A percentile compares a stretch with the other conserved stretches of the same genome.
phyloP scores from a whole-genome alignment of 64 coral and sea anemone genomes.

The Platygyra sinensis region DNA sequence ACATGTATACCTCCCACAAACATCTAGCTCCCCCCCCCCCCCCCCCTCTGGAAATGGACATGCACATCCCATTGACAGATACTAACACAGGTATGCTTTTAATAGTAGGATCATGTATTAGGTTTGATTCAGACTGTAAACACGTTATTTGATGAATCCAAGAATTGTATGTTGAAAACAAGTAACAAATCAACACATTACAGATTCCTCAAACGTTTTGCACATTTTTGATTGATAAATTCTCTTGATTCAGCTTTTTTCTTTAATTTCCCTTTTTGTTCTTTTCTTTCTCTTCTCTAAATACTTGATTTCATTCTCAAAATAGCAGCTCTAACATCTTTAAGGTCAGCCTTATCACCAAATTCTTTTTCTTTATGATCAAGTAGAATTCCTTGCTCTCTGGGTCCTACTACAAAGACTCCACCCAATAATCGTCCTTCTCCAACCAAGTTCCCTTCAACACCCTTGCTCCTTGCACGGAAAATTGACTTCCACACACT shows the following conservation, averaged over 20 bases:
- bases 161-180: too few relatives aligned
- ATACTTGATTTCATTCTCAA: slow-evolving; percentile 26
- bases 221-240: background rate
- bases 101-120: too few relatives aligned
- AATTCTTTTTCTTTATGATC: slow-evolving; percentile 94
- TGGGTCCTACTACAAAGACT: slow-evolving; percentile 88
- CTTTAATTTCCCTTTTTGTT: too few relatives aligned
- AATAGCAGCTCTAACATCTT: slow-evolving; percentile 78
- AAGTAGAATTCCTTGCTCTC: slow-evolving; percentile 84
- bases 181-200: too few relatives aligned
- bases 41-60: too few relatives aligned
- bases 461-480: slow-evolving; percentile 53
- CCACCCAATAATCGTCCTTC: slow-evolving; percentile 88
- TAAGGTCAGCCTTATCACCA: slow-evolving; percentile 80
- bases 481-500: slow-evolving; percentile 74
- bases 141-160: too few relatives aligned
- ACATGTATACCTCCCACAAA: too few relatives aligned
- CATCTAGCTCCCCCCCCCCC: too few relatives aligned
- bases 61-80: too few relatives aligned
- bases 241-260: background rate
- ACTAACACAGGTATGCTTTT: too few relatives aligned
- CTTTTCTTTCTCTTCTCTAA: background rate
- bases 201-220: too few relatives aligned
- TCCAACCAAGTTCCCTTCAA: slow-evolving; percentile 79
- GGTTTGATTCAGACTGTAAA: too few relatives aligned